Conservation (phyloP, 2,888 invertebrate species). For the Hipparchia sbordonii region DNA sequence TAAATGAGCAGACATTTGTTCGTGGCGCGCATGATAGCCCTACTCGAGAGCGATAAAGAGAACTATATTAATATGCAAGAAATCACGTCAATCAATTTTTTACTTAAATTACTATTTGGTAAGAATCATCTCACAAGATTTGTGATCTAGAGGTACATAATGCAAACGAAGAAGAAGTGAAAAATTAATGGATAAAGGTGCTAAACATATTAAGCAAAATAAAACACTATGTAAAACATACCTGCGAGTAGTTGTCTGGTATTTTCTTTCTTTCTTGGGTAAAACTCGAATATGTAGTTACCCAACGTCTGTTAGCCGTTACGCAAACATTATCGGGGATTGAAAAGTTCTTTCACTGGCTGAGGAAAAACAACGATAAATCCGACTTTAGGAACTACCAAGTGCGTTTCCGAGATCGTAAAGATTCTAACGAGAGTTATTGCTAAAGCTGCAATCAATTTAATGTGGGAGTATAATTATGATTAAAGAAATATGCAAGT, state of each 20-base stretch:
- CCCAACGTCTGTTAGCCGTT: constrained; percentile 59
- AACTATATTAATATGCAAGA: too few relatives aligned
- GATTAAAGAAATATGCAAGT: too few relatives aligned
- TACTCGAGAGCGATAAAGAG: too few relatives aligned
- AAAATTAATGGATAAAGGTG: too few relatives aligned
- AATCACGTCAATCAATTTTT: too few relatives aligned
- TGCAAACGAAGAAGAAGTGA: too few relatives aligned
- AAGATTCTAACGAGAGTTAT: constrained; percentile 14
- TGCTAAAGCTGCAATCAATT: constrained; percentile 1
- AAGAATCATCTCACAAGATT: too few relatives aligned
- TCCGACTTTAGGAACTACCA: constrained; percentile 64
- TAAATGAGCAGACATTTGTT: too few relatives aligned
- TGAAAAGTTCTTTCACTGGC: constrained; percentile 62
- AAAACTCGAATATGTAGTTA: constrained; percentile 33
- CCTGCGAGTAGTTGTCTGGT: not conserved
- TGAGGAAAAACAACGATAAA: constrained; percentile 77
- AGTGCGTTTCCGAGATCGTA: constrained; percentile 45
- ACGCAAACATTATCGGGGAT: constrained; percentile 69
- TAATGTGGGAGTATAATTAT: not conserved
- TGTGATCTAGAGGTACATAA: too few relatives aligned
- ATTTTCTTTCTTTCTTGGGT: not conserved
- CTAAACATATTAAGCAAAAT: not conserved
- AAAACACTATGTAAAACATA: not conserved
- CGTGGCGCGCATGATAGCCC: too few relatives aligned
- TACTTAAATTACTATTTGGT: too few relatives aligned